phyloP scores from a whole-genome alignment of 1,140 invertebrate genomes.

The Caenorhabditis inopinata region DNA sequence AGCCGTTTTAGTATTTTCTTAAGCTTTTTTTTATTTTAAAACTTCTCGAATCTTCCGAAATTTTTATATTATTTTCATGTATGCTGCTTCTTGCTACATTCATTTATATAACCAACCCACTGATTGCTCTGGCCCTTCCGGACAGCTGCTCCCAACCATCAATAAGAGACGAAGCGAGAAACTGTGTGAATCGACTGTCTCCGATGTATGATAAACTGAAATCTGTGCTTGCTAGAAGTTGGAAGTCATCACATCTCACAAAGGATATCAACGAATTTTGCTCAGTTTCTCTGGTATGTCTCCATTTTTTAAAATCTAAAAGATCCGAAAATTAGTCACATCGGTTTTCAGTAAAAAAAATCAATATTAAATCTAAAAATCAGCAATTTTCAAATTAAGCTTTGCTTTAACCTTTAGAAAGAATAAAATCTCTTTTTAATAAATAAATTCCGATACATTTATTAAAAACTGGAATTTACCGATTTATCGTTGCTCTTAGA shows the following conservation, averaged over 20 bases:
- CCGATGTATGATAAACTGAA: slow-evolving; percentile 5
- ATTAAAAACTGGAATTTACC: too few species aligned
- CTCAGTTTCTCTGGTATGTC: neutral
- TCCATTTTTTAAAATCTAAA: too few species aligned
- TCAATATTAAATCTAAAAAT: too few species aligned
- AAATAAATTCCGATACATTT: too few species aligned
- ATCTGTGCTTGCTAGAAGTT: neutral
- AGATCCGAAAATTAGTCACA: too few species aligned
- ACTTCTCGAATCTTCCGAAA: neutral
- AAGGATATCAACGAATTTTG: slow-evolving; percentile 1
- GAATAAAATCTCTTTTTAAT: too few species aligned
- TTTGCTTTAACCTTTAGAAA: too few species aligned
- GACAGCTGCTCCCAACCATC: neutral
- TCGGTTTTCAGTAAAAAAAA: too few species aligned
- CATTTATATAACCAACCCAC: neutral
- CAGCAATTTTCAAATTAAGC: too few species aligned
- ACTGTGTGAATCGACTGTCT: neutral
- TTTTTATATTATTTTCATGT: neutral
- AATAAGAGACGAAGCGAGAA: neutral
- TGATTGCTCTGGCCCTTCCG: neutral
- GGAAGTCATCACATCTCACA: neutral
- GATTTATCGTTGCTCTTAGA: too few species aligned
- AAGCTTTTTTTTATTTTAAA: neutral
- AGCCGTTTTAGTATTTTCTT: too few species aligned
- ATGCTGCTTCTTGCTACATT: neutral